A percentile compares a stretch with the other conserved stretches of the same genome.
Evolutionary conservation across 2,888 invertebrate genomes (phyloP).

Genomic region (Pedicia rivosa): DNA sequence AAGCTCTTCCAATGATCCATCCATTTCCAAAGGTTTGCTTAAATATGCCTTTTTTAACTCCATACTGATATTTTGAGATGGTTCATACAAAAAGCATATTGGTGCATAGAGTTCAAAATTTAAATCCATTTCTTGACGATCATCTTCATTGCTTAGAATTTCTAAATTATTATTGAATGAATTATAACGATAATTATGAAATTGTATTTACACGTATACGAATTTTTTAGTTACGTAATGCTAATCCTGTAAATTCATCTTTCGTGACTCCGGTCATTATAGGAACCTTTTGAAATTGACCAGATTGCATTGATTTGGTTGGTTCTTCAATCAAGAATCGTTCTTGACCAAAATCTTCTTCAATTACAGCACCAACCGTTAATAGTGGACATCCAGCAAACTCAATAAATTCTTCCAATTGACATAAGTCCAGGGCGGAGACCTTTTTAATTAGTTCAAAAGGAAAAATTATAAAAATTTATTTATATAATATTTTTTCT

Average conservation of each 20-base stretch:
- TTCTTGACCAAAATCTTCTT: slow-evolving; percentile 47
- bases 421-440: no score
- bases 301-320: slow-evolving; percentile 35
- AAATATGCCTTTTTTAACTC: no score
- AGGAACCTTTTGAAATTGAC: slow-evolving; percentile 44
- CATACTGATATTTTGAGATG: no score
- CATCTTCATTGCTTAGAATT: no score
- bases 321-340: slow-evolving; percentile 46
- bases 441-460: no score
- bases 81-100: slow-evolving; percentile 43
- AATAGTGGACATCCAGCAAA: slow-evolving; percentile 25
- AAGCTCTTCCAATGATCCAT: no score
- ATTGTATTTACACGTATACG: slow-evolving; percentile 19
- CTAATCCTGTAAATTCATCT: slow-evolving; percentile 47
- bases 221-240: slow-evolving; percentile 35
- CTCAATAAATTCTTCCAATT: no score
- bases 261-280: slow-evolving; percentile 46
- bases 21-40: not conserved
- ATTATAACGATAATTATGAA: no score
- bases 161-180: no score
- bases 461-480: no score
- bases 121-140: slow-evolving; percentile 36
- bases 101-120: slow-evolving; percentile 48
- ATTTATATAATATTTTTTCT: no score
- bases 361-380: slow-evolving; percentile 47